A percentile compares a stretch with the other conserved stretches of the same genome.
These are phyloP conservation scores for Eucera pruinosa DNA, from an alignment of 2,888 invertebrate genomes.

Conservation along the genomic window DNA sequence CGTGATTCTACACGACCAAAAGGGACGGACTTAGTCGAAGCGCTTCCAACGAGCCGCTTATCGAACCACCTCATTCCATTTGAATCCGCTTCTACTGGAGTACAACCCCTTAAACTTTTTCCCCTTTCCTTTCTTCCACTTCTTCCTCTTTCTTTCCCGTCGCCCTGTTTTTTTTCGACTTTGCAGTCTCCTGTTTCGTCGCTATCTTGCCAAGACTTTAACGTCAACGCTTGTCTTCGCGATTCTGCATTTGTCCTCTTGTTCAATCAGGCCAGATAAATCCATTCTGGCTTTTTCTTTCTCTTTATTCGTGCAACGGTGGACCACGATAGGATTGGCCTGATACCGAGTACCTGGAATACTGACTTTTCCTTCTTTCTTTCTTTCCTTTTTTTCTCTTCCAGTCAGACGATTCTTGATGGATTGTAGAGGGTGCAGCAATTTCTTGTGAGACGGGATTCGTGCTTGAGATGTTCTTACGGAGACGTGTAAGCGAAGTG, in stretches of 20 bases:
- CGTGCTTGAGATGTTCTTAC: constrained; percentile 23
- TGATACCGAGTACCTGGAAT: constrained; percentile 8
- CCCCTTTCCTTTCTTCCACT: not conserved
- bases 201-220: constrained; percentile 45
- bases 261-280: constrained; percentile 47
- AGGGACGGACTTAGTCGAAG: constrained; percentile 30
- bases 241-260: constrained; percentile 25
- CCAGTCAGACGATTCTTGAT: constrained; percentile 18
- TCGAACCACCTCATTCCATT: constrained; percentile 34
- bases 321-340: not conserved
- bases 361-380: constrained; percentile 19
- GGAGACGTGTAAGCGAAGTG: not conserved
- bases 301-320: not conserved
- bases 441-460: constrained; percentile 24
- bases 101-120: not conserved
- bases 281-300: constrained; percentile 26
- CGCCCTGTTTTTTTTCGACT: not conserved
- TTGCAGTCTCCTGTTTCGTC: constrained; percentile 1
- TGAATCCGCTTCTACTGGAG: not conserved
- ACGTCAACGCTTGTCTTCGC: constrained; percentile 54
- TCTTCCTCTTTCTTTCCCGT: not conserved
- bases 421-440: constrained; percentile 32
- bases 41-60: constrained; percentile 62
- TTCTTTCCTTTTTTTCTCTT: too few species aligned
- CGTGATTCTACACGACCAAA: not conserved